Conservation (phyloP, 2,797 vertebrate genomes). For the Premnoplex brunnescens region DNA sequence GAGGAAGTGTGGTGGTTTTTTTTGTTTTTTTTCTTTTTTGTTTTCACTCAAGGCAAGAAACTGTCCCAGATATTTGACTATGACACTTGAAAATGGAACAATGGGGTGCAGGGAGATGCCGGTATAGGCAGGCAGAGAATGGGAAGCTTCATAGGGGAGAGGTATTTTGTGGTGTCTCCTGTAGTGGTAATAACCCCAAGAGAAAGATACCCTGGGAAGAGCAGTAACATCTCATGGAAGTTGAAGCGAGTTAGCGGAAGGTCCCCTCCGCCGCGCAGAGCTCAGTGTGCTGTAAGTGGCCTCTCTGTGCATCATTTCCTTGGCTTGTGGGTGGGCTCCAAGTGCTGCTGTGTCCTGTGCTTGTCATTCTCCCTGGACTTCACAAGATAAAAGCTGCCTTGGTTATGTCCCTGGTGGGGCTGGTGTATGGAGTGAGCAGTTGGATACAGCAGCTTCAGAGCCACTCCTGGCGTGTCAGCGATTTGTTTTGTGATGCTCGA, state of each 20-base stretch:
- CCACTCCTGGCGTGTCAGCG: background rate
- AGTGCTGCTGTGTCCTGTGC: background rate
- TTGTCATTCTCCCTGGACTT: background rate
- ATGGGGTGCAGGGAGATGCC: background rate
- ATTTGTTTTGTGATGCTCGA: background rate
- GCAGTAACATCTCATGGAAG: background rate
- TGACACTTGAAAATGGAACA: background rate
- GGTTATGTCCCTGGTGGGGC: background rate
- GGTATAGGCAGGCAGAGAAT: background rate
- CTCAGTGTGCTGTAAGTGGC: background rate
- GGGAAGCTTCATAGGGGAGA: background rate
- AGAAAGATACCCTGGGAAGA: background rate
- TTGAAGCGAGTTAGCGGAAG: background rate
- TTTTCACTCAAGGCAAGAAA: conserved; percentile 20
- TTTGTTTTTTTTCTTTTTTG: background rate
- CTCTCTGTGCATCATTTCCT: background rate
- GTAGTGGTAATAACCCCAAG: fast-evolving
- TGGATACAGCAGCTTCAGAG: background rate
- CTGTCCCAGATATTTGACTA: conserved; percentile 33
- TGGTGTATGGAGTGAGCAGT: background rate
- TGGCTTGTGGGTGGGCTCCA: background rate
- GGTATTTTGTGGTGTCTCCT: background rate
- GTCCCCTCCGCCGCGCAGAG: fast-evolving
- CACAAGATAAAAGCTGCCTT: background rate
- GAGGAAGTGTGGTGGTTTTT: background rate